Percentiles rank a stretch among this genome's conserved stretches.
Evolutionary conservation across 1,140 invertebrate genomes (phyloP).

Genomic region (Brachionus koreanus): DNA sequence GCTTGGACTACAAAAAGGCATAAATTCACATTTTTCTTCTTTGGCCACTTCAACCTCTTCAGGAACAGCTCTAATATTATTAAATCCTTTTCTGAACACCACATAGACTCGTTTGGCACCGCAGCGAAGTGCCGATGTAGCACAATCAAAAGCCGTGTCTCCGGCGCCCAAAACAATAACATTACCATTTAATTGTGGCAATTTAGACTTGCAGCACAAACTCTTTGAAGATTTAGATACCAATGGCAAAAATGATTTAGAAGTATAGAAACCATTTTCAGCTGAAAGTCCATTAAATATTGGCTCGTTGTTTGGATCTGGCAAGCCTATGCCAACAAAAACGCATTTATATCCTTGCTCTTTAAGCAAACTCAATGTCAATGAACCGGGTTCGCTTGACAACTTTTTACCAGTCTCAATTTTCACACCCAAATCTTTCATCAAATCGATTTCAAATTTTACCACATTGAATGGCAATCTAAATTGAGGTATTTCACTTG

Average conservation of each 20-base stretch:
- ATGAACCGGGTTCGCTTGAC: slow-evolving; percentile 49
- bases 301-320: slow-evolving; percentile 75
- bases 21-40: slow-evolving; percentile 93
- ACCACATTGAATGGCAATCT: slow-evolving; percentile 86
- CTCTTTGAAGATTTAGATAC: slow-evolving; percentile 83
- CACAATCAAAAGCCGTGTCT: slow-evolving; percentile 97
- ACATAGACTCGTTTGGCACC: slow-evolving; percentile 86
- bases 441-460: slow-evolving; percentile 83
- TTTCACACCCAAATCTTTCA: slow-evolving; percentile 86
- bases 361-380: slow-evolving; percentile 63
- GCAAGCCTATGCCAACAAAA: slow-evolving; percentile 86
- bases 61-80: slow-evolving; percentile 88
- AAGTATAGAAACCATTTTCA: slow-evolving; percentile 86
- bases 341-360: slow-evolving; percentile 71
- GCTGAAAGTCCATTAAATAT: slow-evolving; percentile 74
- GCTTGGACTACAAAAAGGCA: slow-evolving; percentile 83
- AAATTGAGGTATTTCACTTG: slow-evolving; percentile 93
- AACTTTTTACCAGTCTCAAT: slow-evolving; percentile 62
- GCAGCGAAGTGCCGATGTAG: slow-evolving; percentile 89
- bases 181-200: slow-evolving; percentile 75
- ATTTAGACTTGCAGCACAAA: slow-evolving; percentile 72
- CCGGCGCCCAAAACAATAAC: slow-evolving; percentile 92
- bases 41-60: slow-evolving; percentile 91
- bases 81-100: slow-evolving; percentile 84
- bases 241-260: slow-evolving; percentile 83